Percentiles rank a stretch among this genome's conserved stretches.
These are phyloP conservation scores for Willowsia nigromaculata DNA, from an alignment of 2,888 invertebrate species.

Conservation along the genomic window DNA sequence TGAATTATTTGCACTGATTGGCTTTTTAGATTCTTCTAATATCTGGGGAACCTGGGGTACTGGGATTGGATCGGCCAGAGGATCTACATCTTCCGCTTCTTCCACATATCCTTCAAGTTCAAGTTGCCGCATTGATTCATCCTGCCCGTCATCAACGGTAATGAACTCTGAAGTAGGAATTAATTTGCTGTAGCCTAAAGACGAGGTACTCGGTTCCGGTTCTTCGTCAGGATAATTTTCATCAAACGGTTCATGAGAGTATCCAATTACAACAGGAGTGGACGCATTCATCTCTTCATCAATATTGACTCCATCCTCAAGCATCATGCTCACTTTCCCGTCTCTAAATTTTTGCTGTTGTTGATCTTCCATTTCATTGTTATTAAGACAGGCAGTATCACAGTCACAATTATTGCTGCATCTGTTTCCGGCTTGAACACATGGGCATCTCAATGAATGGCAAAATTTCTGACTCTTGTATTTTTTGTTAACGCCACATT, in stretches of 20 bases:
- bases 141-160: neutral
- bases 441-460: slow-evolving; percentile 42
- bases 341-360: slow-evolving; percentile 57
- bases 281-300: neutral
- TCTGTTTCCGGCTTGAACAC: neutral
- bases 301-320: neutral
- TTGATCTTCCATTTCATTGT: neutral
- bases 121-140: slow-evolving; percentile 37
- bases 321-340: slow-evolving; percentile 34
- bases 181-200: neutral
- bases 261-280: neutral
- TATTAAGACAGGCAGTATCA: slow-evolving; percentile 37
- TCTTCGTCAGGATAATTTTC: neutral
- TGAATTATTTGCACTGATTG: too few relatives aligned
- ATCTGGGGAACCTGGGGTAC: too few relatives aligned
- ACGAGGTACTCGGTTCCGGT: neutral
- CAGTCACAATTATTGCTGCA: slow-evolving; percentile 49
- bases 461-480: slow-evolving; percentile 60
- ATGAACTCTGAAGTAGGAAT: slow-evolving; percentile 7
- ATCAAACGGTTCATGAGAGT: neutral
- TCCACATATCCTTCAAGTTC: slow-evolving; percentile 38
- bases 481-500: slow-evolving; percentile 40
- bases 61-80: slow-evolving; percentile 28
- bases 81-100: slow-evolving; percentile 49
- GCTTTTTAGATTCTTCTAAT: too few relatives aligned